phyloP scores from a whole-genome alignment of 2,888 invertebrate genomes.

The Linyphia triangularis region DNA sequence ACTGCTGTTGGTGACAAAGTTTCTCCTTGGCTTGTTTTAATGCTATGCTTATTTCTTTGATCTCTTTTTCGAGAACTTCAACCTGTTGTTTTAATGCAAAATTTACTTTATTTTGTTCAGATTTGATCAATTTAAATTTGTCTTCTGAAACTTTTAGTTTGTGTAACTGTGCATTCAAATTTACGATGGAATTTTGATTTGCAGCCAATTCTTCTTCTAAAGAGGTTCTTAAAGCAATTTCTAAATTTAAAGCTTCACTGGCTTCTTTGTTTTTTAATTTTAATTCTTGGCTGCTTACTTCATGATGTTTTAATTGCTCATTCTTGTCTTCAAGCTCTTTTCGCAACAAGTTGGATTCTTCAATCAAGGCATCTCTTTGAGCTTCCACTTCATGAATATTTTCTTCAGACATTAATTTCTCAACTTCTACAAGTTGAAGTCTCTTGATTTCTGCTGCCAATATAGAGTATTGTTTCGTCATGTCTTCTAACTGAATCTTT shows the following conservation, averaged over 20 bases:
- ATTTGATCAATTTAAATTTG: not conserved
- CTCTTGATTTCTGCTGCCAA: conserved; percentile 7
- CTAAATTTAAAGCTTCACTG: not conserved
- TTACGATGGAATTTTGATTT: not conserved
- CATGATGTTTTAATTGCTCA: not conserved
- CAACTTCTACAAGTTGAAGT: conserved; percentile 18
- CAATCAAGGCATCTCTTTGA: not conserved
- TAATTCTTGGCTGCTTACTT: not conserved
- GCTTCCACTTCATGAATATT: not conserved
- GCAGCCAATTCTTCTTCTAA: not conserved
- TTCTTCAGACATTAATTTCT: not conserved
- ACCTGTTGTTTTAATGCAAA: not conserved
- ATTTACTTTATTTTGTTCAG: not conserved
- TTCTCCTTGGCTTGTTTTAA: not conserved
- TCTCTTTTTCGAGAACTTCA: not conserved
- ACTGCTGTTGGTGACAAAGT: not conserved
- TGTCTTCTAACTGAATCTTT: not conserved
- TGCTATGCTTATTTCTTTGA: not conserved
- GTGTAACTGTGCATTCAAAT: not conserved
- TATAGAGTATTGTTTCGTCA: not conserved
- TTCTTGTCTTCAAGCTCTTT: not conserved
- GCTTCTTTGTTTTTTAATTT: not conserved
- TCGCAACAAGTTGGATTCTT: not conserved
- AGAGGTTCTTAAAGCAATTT: not conserved
- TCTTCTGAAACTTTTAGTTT: not conserved